Conservation (phyloP, 1,140 invertebrate species). For the Drosophila kanapiae region DNA sequence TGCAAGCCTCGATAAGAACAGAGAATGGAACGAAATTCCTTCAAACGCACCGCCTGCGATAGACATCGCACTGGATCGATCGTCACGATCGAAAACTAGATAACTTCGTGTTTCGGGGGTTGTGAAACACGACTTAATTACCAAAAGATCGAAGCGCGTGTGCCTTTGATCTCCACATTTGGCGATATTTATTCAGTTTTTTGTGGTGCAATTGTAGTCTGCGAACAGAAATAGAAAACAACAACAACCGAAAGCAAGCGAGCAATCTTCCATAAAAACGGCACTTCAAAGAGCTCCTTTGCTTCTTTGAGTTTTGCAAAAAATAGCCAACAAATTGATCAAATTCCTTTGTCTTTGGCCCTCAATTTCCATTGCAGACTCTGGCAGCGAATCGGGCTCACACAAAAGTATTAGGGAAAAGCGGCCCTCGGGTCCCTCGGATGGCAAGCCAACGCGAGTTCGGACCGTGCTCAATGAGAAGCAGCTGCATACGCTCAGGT, state of each 20-base stretch:
- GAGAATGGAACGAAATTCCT: conserved; percentile 17
- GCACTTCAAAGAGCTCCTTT: conserved; percentile 62
- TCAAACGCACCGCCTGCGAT: conserved; percentile 57
- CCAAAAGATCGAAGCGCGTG: conserved; percentile 41
- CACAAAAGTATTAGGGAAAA: conserved; percentile 90
- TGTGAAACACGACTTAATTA: conserved; percentile 85
- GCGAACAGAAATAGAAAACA: conserved; percentile 21
- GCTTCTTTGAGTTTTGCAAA: conserved; percentile 10
- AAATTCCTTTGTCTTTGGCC: conserved; percentile 4
- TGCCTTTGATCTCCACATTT: conserved; percentile 51
- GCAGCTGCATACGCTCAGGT: conserved; percentile 97
- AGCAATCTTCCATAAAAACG: conserved; percentile 20
- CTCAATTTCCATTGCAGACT: conserved; percentile 87
- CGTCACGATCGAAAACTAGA: conserved; percentile 55
- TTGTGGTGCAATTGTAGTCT: conserved; percentile 36
- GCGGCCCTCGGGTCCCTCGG: conserved; percentile 88
- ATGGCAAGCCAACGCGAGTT: conserved; percentile 98
- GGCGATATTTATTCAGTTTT: conserved; percentile 26
- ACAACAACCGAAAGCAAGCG: conserved; percentile 3
- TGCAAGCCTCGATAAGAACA: conserved; percentile 16
- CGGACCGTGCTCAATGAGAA: conserved; percentile 99
- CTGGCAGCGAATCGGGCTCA: conserved; percentile 93
- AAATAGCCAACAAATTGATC: conserved; percentile 45
- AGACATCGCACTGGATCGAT: conserved; percentile 41
- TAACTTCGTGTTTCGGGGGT: conserved; percentile 70